Percentiles rank a stretch among this genome's conserved stretches.
Evolutionary conservation across 2,113 vertebrate species (phyloP).

Genomic region (Periophthalmus modestus): DNA sequence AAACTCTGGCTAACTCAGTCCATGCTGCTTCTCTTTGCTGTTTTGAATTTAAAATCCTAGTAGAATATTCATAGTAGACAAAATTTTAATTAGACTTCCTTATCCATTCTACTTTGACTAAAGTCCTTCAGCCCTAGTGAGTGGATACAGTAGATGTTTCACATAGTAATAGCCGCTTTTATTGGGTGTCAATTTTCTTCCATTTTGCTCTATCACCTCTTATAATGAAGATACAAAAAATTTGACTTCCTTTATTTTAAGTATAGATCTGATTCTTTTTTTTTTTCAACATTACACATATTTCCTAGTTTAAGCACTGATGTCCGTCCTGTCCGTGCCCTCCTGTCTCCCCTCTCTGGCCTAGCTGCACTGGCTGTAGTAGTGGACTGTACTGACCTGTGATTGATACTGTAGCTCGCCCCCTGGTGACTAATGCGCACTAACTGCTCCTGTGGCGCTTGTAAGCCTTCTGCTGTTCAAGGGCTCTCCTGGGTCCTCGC

Average conservation of each 20-base stretch:
- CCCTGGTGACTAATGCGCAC: conserved; percentile 58
- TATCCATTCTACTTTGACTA: too few relatives aligned
- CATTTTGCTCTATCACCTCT: not conserved
- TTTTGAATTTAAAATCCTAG: too few relatives aligned
- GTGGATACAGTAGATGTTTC: too few relatives aligned
- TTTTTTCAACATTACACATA: not conserved
- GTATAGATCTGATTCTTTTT: too few relatives aligned
- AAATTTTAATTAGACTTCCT: too few relatives aligned
- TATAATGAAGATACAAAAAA: too few relatives aligned
- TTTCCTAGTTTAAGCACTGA: not conserved
- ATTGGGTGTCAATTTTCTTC: too few relatives aligned
- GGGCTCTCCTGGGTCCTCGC: conserved; percentile 63
- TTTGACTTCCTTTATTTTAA: too few relatives aligned
- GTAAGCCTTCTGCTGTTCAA: conserved; percentile 69
- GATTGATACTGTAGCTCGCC: conserved; percentile 60
- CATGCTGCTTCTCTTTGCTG: not conserved
- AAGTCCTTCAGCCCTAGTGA: too few relatives aligned
- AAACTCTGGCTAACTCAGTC: too few relatives aligned
- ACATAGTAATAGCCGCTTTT: too few relatives aligned
- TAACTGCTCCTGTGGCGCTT: conserved; percentile 68
- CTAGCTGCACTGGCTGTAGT: not conserved
- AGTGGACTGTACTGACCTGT: conserved; percentile 34
- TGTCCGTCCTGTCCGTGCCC: not conserved
- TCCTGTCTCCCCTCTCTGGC: not conserved
- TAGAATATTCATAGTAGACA: too few relatives aligned